Percentiles rank a stretch among this genome's conserved stretches.
phyloP scores from a whole-genome alignment of 2,888 invertebrate species.

The Gnatocerus cornutus region DNA sequence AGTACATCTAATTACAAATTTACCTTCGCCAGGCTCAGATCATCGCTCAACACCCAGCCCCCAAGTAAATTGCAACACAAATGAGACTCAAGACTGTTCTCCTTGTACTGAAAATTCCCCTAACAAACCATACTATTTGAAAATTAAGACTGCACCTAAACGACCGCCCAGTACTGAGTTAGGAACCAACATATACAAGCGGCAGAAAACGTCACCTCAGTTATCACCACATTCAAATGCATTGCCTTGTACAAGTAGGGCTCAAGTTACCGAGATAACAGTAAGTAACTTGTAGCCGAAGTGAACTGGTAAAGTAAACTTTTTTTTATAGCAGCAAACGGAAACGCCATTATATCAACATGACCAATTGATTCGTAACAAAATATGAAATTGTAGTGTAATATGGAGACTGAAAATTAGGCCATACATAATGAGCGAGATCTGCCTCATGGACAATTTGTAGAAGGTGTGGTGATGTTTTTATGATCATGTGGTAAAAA shows the following conservation, averaged over 20 bases:
- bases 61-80: conserved; percentile 23
- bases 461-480: conserved; percentile 43
- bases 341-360: conserved; percentile 51
- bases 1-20: conserved; percentile 78
- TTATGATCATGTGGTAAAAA: conserved; percentile 32
- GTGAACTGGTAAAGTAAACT: background rate
- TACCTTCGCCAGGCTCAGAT: conserved; percentile 68
- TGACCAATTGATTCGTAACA: conserved; percentile 46
- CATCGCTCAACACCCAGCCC: conserved; percentile 59
- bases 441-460: conserved; percentile 48
- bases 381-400: conserved; percentile 45
- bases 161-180: conserved; percentile 62
- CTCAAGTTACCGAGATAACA: conserved; percentile 49
- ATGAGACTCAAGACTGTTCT: conserved; percentile 67
- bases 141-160: conserved; percentile 61
- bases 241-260: conserved; percentile 49
- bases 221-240: conserved; percentile 50
- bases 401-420: conserved; percentile 55
- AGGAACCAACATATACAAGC: conserved; percentile 60
- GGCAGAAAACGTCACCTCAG: conserved; percentile 58
- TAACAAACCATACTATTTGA: conserved; percentile 56
- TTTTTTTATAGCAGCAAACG: conserved; percentile 45
- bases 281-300: conserved; percentile 42
- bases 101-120: conserved; percentile 55
- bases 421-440: conserved; percentile 58